A percentile compares a stretch with the other conserved stretches of the same genome.
Conservation (phyloP, 2,113 vertebrate species). For the Nibea coibor region DNA sequence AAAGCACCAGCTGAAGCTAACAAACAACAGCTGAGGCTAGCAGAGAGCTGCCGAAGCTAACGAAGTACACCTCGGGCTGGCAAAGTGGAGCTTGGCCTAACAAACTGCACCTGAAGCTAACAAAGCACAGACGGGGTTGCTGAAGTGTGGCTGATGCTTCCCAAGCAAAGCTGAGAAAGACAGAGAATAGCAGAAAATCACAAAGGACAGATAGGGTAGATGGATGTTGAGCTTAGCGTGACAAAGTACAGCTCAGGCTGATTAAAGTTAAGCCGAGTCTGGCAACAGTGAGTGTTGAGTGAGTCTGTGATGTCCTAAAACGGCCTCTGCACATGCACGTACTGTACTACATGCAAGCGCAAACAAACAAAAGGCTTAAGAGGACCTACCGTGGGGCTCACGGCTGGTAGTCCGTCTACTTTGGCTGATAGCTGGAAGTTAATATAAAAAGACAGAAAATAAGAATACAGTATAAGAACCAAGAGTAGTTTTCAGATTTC, state of each 20-base stretch:
- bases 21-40: background rate
- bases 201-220: conserved; percentile 13
- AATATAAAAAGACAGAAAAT: conserved; percentile 10
- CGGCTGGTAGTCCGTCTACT: conserved; percentile 55
- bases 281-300: conserved; percentile 3
- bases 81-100: background rate
- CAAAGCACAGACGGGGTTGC: background rate
- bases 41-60: background rate
- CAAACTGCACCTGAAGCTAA: background rate
- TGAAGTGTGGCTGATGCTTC: background rate
- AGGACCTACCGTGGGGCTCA: conserved; percentile 62
- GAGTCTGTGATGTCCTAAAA: conserved; percentile 24
- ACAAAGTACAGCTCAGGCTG: conserved; percentile 18
- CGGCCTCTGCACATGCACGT: conserved; percentile 10
- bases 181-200: conserved; percentile 9
- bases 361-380: conserved; percentile 28
- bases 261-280: conserved; percentile 36
- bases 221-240: conserved; percentile 11
- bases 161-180: background rate
- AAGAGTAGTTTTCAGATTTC: background rate
- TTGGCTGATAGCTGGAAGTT: conserved; percentile 58
- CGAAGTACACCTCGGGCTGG: too few relatives aligned
- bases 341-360: background rate
- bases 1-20: background rate
- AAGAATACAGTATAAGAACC: background rate